Percentiles rank a stretch among this genome's conserved stretches.
phyloP scores from a whole-genome alignment of 2,113 vertebrate genomes.

The Thamnophis sirtalis region DNA sequence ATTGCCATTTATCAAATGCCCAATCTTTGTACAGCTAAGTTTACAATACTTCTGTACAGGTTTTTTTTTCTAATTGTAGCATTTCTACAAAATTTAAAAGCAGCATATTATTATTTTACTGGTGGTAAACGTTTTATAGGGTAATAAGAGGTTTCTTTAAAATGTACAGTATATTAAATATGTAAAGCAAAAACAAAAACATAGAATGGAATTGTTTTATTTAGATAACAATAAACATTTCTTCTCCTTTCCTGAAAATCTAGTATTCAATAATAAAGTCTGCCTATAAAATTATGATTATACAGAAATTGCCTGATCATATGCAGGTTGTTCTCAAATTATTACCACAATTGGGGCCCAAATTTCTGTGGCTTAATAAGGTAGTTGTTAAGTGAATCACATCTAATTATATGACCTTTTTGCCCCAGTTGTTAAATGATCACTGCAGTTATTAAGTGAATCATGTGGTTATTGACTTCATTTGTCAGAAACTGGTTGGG shows the following conservation, averaged over 20 bases:
- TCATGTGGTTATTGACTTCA: too few species aligned
- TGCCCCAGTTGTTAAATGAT: too few species aligned
- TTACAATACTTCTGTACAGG: not conserved
- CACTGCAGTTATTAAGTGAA: too few species aligned
- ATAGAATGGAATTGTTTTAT: not conserved
- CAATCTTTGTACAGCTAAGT: not conserved
- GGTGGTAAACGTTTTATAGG: not conserved
- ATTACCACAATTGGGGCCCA: too few species aligned
- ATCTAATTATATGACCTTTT: too few species aligned
- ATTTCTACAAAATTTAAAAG: not conserved
- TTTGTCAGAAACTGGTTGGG: too few species aligned
- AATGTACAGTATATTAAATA: not conserved
- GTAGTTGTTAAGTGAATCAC: too few species aligned
- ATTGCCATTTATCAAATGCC: not conserved
- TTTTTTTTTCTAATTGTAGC: not conserved
- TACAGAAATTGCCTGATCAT: not conserved
- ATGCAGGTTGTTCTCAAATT: too few species aligned
- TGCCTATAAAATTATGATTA: not conserved
- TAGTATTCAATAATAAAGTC: not conserved
- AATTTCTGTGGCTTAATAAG: too few species aligned
- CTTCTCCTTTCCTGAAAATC: not conserved
- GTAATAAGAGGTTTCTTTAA: not conserved
- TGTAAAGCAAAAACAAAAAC: fast-evolving
- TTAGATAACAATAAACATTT: not conserved
- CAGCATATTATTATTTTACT: not conserved